Evolutionary conservation across 1,140 invertebrate genomes (phyloP).

Genomic region (Apocrypta bakeri): DNA sequence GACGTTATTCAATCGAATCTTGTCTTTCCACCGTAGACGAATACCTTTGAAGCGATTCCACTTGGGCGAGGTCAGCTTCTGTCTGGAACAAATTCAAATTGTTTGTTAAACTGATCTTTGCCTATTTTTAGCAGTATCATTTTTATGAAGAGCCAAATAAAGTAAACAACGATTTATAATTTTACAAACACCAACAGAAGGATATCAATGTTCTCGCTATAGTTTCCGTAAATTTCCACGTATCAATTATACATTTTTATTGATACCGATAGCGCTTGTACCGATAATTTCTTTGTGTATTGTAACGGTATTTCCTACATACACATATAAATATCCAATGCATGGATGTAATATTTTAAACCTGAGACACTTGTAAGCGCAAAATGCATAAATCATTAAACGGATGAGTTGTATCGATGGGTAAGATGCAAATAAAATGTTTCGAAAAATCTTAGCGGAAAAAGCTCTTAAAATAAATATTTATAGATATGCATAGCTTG

Average conservation of each 20-base stretch:
- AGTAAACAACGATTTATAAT: too few species aligned
- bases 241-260: neutral
- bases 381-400: neutral
- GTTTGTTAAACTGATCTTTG: slow-evolving; percentile 8
- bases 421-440: neutral
- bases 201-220: neutral
- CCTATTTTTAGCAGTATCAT: too few species aligned
- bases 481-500: too few species aligned
- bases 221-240: neutral
- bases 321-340: too few species aligned
- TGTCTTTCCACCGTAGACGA: slow-evolving; percentile 96
- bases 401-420: too few species aligned
- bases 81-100: slow-evolving; percentile 81
- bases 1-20: slow-evolving; percentile 99
- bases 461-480: too few species aligned
- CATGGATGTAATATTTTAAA: neutral
- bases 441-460: neutral
- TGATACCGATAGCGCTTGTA: neutral
- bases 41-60: slow-evolving; percentile 99
- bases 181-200: too few species aligned
- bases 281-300: neutral
- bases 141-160: too few species aligned
- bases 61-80: slow-evolving; percentile 98
- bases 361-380: neutral
- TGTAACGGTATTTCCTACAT: neutral